Evolutionary conservation across 1,140 invertebrate genomes (phyloP).

Genomic region (Acromyrmex echinatior): DNA sequence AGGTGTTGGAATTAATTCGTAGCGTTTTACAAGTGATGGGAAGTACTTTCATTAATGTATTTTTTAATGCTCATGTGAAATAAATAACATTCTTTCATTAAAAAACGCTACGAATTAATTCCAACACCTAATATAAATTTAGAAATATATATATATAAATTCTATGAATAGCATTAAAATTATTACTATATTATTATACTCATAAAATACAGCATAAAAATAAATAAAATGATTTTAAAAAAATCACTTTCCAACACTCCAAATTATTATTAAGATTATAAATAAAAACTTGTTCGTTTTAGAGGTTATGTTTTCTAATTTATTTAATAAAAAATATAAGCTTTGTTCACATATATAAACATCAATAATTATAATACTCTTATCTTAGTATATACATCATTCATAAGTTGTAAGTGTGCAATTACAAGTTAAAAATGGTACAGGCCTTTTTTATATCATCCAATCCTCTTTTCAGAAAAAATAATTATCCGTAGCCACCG

Average conservation of each 20-base stretch:
- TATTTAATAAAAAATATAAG: constrained; percentile 10
- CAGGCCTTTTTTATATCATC: background rate
- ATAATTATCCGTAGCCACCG: constrained; percentile 15
- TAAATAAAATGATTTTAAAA: background rate
- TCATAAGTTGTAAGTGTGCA: background rate
- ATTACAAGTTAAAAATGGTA: constrained; percentile 1
- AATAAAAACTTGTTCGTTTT: constrained; percentile 21
- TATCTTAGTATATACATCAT: constrained; percentile 11
- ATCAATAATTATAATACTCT: constrained; percentile 22
- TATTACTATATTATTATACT: background rate
- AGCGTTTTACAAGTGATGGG: no score
- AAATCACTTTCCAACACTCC: background rate
- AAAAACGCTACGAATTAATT: no score
- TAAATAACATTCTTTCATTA: no score
- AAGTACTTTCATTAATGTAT: no score
- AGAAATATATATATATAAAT: background rate
- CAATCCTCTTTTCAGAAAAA: background rate
- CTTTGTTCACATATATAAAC: background rate
- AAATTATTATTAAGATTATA: background rate
- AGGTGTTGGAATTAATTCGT: no score
- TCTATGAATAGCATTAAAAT: background rate
- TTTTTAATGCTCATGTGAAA: no score
- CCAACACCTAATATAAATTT: no score
- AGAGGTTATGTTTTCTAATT: constrained; percentile 32
- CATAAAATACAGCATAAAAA: background rate